phyloP scores from a whole-genome alignment of 2,113 vertebrate species.

The Platysternon megacephalum region DNA sequence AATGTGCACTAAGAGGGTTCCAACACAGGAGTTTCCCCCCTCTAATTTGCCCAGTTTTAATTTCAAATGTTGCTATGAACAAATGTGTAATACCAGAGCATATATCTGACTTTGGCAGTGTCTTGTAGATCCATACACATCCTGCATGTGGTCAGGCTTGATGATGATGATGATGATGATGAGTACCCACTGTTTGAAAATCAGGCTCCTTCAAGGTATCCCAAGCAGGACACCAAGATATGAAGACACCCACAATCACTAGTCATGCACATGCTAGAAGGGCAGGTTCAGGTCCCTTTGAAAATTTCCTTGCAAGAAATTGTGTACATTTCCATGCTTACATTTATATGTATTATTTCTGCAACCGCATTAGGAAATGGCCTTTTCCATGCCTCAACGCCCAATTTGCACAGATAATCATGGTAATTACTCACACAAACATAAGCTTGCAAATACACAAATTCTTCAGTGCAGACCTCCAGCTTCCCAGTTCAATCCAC shows the following conservation, averaged over 20 bases:
- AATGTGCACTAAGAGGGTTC: not conserved
- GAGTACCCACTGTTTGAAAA: not conserved
- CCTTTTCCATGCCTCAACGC: not conserved
- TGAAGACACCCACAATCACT: not conserved
- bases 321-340: not conserved
- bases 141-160: not conserved
- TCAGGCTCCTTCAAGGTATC: not conserved
- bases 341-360: not conserved
- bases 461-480: not conserved
- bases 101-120: not conserved
- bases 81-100: not conserved
- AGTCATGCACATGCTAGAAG: not conserved
- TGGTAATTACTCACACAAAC: not conserved
- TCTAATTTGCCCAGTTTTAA: not conserved
- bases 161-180: not conserved
- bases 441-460: not conserved
- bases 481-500: not conserved
- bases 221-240: not conserved
- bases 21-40: not conserved
- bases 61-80: not conserved
- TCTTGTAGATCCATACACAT: not conserved
- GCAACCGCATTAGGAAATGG: not conserved
- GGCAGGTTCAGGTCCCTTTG: not conserved
- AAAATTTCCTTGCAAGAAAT: not conserved
- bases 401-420: not conserved